Evolutionary conservation across 2,888 invertebrate species (phyloP).

Genomic region (Drosophila anomelani): DNA sequence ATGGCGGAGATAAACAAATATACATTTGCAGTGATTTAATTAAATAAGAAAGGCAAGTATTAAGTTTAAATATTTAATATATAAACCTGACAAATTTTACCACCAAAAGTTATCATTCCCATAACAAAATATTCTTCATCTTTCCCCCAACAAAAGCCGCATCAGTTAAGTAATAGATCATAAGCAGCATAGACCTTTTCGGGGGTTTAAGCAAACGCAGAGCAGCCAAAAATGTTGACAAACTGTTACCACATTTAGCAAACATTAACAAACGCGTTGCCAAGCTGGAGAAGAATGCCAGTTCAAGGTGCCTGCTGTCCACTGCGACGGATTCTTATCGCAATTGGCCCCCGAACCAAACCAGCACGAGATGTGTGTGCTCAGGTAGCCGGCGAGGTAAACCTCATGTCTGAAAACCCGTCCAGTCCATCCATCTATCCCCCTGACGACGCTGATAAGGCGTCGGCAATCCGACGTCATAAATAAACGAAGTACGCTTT

Average conservation of each 20-base stretch:
- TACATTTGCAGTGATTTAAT: too few species aligned
- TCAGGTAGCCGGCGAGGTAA: constrained; percentile 16
- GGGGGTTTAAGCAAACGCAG: constrained; percentile 17
- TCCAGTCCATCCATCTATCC: constrained; percentile 3
- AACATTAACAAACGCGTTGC: constrained; percentile 22
- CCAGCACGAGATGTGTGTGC: constrained; percentile 32
- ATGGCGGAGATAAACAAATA: too few species aligned
- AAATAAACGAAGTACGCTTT: constrained; percentile 32
- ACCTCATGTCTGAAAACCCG: constrained; percentile 6
- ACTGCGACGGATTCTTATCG: constrained; percentile 27
- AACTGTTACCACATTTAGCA: constrained; percentile 21
- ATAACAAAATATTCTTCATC: background rate
- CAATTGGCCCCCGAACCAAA: background rate
- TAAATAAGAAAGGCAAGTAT: too few species aligned
- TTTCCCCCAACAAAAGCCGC: background rate
- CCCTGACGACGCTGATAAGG: constrained; percentile 3
- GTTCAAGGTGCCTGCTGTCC: constrained; percentile 22
- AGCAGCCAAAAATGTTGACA: constrained; percentile 2
- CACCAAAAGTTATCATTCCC: background rate
- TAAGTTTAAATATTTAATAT: too few species aligned
- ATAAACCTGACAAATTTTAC: too few species aligned
- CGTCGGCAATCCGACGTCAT: constrained; percentile 35
- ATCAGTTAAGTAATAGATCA: background rate
- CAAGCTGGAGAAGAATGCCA: constrained; percentile 6
- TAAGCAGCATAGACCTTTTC: background rate